These are phyloP conservation scores for Barbus barbus DNA, from an alignment of 2,113 vertebrate genomes.

Conservation along the genomic window DNA sequence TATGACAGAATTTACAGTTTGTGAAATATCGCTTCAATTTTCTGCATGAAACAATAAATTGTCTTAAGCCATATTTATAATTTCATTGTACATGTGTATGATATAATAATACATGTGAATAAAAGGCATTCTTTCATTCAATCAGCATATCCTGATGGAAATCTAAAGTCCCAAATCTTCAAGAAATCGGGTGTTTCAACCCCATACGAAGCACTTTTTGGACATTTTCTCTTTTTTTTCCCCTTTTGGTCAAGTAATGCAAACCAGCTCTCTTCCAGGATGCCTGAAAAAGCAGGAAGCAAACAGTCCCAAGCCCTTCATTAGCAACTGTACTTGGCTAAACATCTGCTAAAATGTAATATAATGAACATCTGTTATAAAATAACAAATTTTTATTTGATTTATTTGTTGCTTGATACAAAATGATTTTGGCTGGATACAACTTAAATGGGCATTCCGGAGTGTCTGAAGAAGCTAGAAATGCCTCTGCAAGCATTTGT, in stretches of 20 bases:
- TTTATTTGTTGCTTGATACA: neutral
- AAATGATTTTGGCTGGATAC: neutral
- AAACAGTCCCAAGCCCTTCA: slow-evolving; percentile 11
- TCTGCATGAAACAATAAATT: neutral
- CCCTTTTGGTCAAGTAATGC: neutral
- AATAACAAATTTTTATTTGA: neutral
- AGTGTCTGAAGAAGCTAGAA: neutral
- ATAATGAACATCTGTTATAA: slow-evolving; percentile 8
- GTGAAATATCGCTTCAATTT: neutral
- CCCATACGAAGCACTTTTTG: neutral
- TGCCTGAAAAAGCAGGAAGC: neutral
- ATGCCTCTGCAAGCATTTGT: neutral
- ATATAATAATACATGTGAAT: no score
- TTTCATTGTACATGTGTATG: no score
- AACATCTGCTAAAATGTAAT: slow-evolving; percentile 22
- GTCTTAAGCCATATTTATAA: neutral
- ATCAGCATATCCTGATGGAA: neutral
- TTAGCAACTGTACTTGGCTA: neutral
- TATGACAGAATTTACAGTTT: neutral
- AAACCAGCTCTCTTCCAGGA: neutral
- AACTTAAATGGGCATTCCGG: neutral
- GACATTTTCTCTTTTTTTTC: no score
- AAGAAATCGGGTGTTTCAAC: neutral
- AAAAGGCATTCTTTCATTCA: no score
- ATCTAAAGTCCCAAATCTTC: neutral